Conservation (phyloP, 2,888 invertebrate species). For the Steromphala cineraria region DNA sequence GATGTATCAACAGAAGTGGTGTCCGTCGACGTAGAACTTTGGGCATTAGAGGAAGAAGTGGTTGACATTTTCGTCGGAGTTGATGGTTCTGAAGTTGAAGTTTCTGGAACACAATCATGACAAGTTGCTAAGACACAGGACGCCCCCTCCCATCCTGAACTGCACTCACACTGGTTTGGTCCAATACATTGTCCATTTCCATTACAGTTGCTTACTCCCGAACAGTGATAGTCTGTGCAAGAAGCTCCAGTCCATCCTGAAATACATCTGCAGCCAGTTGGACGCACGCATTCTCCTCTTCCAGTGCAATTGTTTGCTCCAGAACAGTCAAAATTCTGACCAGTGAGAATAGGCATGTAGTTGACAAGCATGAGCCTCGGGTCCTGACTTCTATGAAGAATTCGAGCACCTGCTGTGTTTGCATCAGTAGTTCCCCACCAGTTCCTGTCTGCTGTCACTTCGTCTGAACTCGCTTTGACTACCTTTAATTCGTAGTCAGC, state of each 20-base stretch:
- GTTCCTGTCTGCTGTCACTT: slow-evolving; percentile 31
- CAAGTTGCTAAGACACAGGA: slow-evolving; percentile 42
- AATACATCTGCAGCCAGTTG: slow-evolving; percentile 35
- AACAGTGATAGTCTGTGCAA: slow-evolving; percentile 38
- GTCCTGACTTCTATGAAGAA: slow-evolving; percentile 32
- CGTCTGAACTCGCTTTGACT: slow-evolving; percentile 16
- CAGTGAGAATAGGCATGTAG: slow-evolving; percentile 31
- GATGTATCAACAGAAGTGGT: too few species aligned
- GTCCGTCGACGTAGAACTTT: too few species aligned
- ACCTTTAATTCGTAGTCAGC: slow-evolving; percentile 36
- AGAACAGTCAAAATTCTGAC: slow-evolving; percentile 35
- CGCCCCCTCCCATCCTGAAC: slow-evolving; percentile 39
- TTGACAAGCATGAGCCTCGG: slow-evolving; percentile 21
- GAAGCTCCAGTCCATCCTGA: slow-evolving; percentile 30
- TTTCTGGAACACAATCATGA: not conserved
- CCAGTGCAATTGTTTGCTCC: slow-evolving; percentile 35
- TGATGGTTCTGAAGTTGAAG: too few species aligned
- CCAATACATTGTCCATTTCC: slow-evolving; percentile 46
- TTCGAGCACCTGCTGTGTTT: slow-evolving; percentile 9
- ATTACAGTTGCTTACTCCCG: slow-evolving; percentile 39
- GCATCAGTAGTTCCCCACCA: slow-evolving; percentile 41
- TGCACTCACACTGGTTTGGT: slow-evolving; percentile 45
- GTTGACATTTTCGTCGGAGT: too few species aligned
- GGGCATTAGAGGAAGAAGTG: too few species aligned
- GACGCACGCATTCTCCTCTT: slow-evolving; percentile 40